Evolutionary conservation across 2,888 invertebrate genomes (phyloP), one percentile per base, ranked within the genome.

Genomic region (Melinaea menophilus): DNA sequence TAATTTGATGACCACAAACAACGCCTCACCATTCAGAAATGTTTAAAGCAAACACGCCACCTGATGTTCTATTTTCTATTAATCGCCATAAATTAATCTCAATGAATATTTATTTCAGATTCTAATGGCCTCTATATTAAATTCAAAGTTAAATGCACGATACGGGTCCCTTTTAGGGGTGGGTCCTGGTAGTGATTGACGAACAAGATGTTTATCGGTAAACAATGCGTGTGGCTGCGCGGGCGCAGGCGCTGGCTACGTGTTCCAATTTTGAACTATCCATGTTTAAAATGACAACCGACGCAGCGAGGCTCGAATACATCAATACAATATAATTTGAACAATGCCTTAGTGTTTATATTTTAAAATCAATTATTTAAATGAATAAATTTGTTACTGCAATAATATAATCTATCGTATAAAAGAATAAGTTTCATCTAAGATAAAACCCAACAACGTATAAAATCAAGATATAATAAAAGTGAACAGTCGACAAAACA

Each of bases 181-280:
- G 62, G 68, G 63, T 70, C 68, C 57, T 78, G 71, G 74, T 75
- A 77, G 80, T 84, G 81, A 85, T 82, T 81, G 84, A 82, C 82
- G 75, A 82, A 84, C 79, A 73, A 80, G 88, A 88, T 88, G 74
- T 64, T 86, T 86, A 88, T 88, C 88, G 72, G 75, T 69, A 69
- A 79, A 85, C 88, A 87, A 88, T 86, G 87, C 81, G 87, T 86
- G 88, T 86, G 88, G 85, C 77, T 79, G 74, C 79, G 73, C 72
- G 61, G 68, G 68, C 76, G 73, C 74, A 73, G 71, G 69, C 69
- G 48, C 22, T n/a, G 22, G 51, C 71, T 65, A 64, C 64, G 59
- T 72, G 75, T 74, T 76, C 73, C 69, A 74, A 74, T 73, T 75
- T 77, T 78, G 75, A 81, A 79, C 76, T 79, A 80, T 80, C 75